These are phyloP conservation scores for Trichonephila clavata DNA, from an alignment of 1,140 invertebrate genomes.

Conservation along the genomic window DNA sequence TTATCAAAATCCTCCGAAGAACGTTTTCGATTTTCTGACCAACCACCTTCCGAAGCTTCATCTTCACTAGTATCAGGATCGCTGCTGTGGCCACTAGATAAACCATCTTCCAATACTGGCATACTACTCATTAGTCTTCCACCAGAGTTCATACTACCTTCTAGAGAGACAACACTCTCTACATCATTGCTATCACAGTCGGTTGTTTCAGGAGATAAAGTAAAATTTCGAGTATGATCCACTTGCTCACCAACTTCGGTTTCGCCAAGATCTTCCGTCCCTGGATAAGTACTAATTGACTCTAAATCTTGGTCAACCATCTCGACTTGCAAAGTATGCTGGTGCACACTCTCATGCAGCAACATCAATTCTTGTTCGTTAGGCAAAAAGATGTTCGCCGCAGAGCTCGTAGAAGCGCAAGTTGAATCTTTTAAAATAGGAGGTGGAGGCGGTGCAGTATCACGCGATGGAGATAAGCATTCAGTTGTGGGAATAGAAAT, in stretches of 20 bases:
- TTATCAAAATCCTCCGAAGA: slow-evolving; percentile 76
- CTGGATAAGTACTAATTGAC: slow-evolving; percentile 80
- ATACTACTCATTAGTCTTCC: slow-evolving; percentile 84
- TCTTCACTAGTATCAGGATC: slow-evolving; percentile 86
- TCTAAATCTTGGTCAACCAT: slow-evolving; percentile 82
- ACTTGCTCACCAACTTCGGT: slow-evolving; percentile 83
- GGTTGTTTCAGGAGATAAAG: slow-evolving; percentile 96
- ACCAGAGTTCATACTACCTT: slow-evolving; percentile 80
- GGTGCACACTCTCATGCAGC: slow-evolving; percentile 76
- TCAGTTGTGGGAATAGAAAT: slow-evolving; percentile 31
- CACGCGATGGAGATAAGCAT: slow-evolving; percentile 45
- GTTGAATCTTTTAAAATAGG: slow-evolving; percentile 1
- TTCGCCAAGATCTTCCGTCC: slow-evolving; percentile 85
- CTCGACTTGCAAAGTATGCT: slow-evolving; percentile 69
- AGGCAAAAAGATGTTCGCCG: slow-evolving; percentile 56
- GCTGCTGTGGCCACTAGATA: slow-evolving; percentile 92
- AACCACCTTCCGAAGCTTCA: slow-evolving; percentile 47
- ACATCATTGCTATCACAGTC: slow-evolving; percentile 95
- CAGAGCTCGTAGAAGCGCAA: not conserved
- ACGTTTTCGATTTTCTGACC: slow-evolving; percentile 46
- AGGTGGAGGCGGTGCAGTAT: not conserved
- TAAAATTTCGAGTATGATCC: slow-evolving; percentile 88
- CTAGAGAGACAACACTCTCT: slow-evolving; percentile 85
- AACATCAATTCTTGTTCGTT: slow-evolving; percentile 76
- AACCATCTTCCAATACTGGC: slow-evolving; percentile 96